Conservation (phyloP, 2,797 vertebrate species). For the Gadopsis marmoratus region DNA sequence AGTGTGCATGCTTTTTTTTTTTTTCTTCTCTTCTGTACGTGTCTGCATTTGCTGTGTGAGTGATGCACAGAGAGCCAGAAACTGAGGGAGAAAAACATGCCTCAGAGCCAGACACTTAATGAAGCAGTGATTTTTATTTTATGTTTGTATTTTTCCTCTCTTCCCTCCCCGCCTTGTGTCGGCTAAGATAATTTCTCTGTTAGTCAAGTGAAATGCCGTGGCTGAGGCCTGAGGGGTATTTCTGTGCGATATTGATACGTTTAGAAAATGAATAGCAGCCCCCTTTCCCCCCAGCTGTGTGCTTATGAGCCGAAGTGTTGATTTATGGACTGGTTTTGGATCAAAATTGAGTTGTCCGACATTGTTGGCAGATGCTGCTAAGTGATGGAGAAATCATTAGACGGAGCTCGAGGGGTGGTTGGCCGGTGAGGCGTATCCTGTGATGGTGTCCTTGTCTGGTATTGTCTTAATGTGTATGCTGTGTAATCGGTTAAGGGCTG, state of each 20-base stretch:
- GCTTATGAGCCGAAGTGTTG: constrained; percentile 51
- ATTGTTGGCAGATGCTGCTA: constrained; percentile 67
- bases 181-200: constrained; percentile 69
- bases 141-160: background rate
- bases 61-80: constrained; percentile 51
- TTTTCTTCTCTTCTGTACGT: constrained; percentile 18
- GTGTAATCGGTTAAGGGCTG: constrained; percentile 26
- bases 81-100: constrained; percentile 56
- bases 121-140: constrained; percentile 55
- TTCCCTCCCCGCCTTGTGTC: constrained; percentile 48
- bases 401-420: constrained; percentile 36
- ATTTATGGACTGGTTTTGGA: constrained; percentile 63
- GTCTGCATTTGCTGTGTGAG: constrained; percentile 56
- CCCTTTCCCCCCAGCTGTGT: constrained; percentile 37
- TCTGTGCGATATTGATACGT: constrained; percentile 72
- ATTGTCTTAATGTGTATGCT: constrained; percentile 30
- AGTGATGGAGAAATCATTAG: constrained; percentile 70
- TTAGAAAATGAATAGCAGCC: constrained; percentile 67
- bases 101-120: constrained; percentile 69
- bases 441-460: constrained; percentile 44
- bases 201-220: constrained; percentile 61
- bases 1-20: constrained; percentile 16
- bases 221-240: constrained; percentile 59
- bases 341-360: constrained; percentile 55
- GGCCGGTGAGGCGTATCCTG: constrained; percentile 42